Percentiles rank a stretch among this genome's conserved stretches.
Evolutionary conservation across 2,797 vertebrate genomes (phyloP).

Genomic region (Pantherophis vulpinus): DNA sequence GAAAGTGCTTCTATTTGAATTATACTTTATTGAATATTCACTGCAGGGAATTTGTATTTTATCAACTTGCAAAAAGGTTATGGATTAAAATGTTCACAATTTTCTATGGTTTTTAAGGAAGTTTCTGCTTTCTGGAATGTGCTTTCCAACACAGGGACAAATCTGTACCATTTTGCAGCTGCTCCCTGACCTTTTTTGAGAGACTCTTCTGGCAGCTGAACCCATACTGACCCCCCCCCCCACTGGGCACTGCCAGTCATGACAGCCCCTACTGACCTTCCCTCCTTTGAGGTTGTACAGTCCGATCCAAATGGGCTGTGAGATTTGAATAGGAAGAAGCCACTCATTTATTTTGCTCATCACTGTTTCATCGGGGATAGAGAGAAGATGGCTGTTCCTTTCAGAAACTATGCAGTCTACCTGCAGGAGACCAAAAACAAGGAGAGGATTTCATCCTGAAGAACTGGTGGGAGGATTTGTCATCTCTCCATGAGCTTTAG

Average conservation of each 20-base stretch:
- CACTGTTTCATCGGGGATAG: not conserved
- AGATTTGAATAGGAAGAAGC: not conserved
- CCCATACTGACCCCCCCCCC: not conserved
- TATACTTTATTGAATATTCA: no score
- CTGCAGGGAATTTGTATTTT: no score
- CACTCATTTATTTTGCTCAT: fast-evolving
- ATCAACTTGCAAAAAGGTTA: no score
- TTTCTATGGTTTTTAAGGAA: no score
- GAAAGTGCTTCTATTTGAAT: no score
- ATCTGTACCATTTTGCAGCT: not conserved
- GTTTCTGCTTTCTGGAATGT: no score
- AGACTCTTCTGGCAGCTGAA: not conserved
- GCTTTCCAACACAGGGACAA: not conserved
- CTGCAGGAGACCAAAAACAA: not conserved
- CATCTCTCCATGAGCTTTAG: not conserved
- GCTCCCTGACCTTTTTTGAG: not conserved
- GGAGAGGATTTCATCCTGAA: not conserved
- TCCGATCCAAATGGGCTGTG: not conserved
- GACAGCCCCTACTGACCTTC: not conserved
- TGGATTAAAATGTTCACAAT: no score
- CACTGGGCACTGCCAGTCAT: not conserved
- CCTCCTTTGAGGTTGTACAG: not conserved
- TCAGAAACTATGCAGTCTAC: not conserved
- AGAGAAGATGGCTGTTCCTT: not conserved
- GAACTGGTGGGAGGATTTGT: not conserved